Evolutionary conservation across 1,140 invertebrate genomes (phyloP), one percentile per base, ranked within the genome.

Genomic region (Hypothenemus hampei): DNA sequence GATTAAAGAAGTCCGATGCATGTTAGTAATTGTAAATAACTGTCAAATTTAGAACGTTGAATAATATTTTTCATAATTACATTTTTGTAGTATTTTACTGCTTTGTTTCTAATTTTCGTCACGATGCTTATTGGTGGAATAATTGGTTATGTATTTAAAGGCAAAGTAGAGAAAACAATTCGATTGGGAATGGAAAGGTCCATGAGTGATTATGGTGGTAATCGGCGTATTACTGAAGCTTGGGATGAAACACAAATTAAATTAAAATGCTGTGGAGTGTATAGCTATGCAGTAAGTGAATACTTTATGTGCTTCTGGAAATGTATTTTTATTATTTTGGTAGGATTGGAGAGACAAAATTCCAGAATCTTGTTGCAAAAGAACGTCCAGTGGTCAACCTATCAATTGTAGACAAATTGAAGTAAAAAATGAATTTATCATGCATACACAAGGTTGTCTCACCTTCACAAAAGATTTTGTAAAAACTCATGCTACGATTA

Each of bases 121-220:
- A 86, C 85, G 44, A 86, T 93, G 80, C 72, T 93, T 54, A 84
- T 93, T 60, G 91, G 90, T 16, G 91, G 91, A 13, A 87, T 93
- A 45, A 75, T 95, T 26, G 88, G 87, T 19, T 93, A 91, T 65
- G 88, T 94, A 23, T 94, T 93, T 72, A 79, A 87, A 39, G 84
- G 84, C 58, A 85, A 90, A 68, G 82, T 91, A 10, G 69, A 83
- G 19, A 77, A 77, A 18, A 84, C 82, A 0, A 76, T 89, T 69
- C 81, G 87, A 61, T 79, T 82, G 49, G 84, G 88, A 71, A 89
- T 93, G 89, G 73, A 79, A 26, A 82, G 81, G 33, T 81, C 87
- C 2, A 80, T 93, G 62, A 79, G 78, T 3, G 74, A 80, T 24
- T 91, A 93, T 67, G 81, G 82, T 26, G 77, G 76, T 7, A 78